A percentile compares a stretch with the other conserved stretches of the same genome.
Conservation (phyloP, 2,888 invertebrate genomes). For the Mimumesa dahlbomi region DNA sequence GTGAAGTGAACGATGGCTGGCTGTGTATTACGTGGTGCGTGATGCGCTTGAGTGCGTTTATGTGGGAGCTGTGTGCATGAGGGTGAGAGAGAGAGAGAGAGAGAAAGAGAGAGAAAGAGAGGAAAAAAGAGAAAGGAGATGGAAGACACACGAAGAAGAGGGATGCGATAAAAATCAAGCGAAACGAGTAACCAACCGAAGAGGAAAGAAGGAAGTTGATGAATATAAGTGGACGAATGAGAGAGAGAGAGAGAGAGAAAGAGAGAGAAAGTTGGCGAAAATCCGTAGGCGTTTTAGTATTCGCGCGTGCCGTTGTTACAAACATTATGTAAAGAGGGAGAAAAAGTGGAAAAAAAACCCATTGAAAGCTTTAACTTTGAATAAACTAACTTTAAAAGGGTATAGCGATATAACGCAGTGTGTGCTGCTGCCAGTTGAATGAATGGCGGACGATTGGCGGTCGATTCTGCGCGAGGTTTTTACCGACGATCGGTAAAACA, state of each 20-base stretch:
- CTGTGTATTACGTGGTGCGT: slow-evolving; percentile 13
- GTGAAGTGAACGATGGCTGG: slow-evolving; percentile 4
- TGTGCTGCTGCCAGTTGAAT: slow-evolving; percentile 34
- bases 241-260: slow-evolving; percentile 53
- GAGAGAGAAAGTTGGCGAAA: slow-evolving; percentile 36
- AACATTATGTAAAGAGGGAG: slow-evolving; percentile 39
- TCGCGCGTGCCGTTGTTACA: slow-evolving; percentile 70
- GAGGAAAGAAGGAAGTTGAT: neutral
- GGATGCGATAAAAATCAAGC: neutral
- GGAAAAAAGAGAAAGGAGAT: neutral
- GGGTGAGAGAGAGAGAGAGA: neutral
- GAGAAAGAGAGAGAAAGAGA: neutral
- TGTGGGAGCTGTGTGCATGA: slow-evolving; percentile 10
- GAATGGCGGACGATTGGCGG: slow-evolving; percentile 47
- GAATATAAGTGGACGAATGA: slow-evolving; percentile 4
- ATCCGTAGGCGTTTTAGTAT: slow-evolving; percentile 36
- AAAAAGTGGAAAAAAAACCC: slow-evolving; percentile 52
- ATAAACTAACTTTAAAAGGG: slow-evolving; percentile 70
- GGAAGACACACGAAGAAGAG: neutral
- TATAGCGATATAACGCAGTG: slow-evolving; percentile 64
- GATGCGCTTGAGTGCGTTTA: slow-evolving; percentile 3
- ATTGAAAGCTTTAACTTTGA: slow-evolving; percentile 78
- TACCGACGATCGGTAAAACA: slow-evolving; percentile 12
- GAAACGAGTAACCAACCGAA: neutral
- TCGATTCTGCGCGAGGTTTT: slow-evolving; percentile 33